These are phyloP conservation scores for Tenebrosternarchus preto DNA, from an alignment of 2,113 vertebrate species.

Conservation along the genomic window DNA sequence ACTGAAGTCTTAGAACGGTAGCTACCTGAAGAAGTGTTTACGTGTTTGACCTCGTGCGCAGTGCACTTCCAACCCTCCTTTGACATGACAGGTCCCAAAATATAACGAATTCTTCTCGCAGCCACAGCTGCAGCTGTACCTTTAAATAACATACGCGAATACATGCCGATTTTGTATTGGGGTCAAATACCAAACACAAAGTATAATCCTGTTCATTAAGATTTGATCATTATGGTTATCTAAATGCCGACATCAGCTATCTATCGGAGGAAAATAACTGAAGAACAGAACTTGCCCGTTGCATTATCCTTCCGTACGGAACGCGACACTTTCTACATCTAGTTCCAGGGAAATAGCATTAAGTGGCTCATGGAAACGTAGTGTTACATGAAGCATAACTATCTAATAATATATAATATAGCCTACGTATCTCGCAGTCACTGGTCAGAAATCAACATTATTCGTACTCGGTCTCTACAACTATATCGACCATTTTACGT, in stretches of 20 bases:
- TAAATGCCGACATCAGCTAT: slow-evolving; percentile 25
- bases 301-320: slow-evolving; percentile 57
- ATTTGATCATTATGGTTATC: slow-evolving; percentile 47
- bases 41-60: slow-evolving; percentile 72
- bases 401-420: too few relatives aligned
- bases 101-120: slow-evolving; percentile 67
- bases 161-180: slow-evolving; percentile 56
- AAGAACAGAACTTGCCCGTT: slow-evolving; percentile 56
- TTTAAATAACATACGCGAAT: slow-evolving; percentile 61
- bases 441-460: too few relatives aligned
- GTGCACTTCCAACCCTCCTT: slow-evolving; percentile 69
- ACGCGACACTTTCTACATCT: not conserved
- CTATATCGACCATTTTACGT: too few relatives aligned
- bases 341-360: not conserved
- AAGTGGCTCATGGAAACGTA: too few relatives aligned
- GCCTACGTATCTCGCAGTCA: too few relatives aligned
- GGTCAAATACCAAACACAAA: not conserved
- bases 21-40: slow-evolving; percentile 74
- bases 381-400: too few relatives aligned
- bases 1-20: not conserved
- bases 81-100: slow-evolving; percentile 68
- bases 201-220: not conserved
- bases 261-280: slow-evolving; percentile 61
- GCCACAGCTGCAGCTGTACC: slow-evolving; percentile 66
- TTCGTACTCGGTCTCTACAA: too few relatives aligned